Evolutionary conservation across 30 jellyfish, hydroid and myxozoan genomes (phyloP), one percentile per base, ranked within the genome.

Genomic region (Aurelia coerulea): DNA sequence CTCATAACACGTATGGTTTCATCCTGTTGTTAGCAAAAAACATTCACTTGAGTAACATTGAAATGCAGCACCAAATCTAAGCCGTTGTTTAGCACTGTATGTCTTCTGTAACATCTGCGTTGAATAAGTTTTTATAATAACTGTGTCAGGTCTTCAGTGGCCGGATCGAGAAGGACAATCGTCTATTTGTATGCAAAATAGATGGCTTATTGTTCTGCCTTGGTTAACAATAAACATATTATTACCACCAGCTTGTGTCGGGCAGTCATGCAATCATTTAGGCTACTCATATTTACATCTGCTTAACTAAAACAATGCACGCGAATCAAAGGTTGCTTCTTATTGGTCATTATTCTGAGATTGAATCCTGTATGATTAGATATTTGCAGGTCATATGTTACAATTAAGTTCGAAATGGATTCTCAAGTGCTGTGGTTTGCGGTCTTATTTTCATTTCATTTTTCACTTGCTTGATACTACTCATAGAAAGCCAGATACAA

Each of bases 141-240:
- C 92, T 68, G 92, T 70, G 86, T 70, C 92, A 83, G 64, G 74
- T 51, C 77, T 83, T 72, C 80, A 51, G 53, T 73, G 71, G 92
- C 63, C 80, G 79, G 92, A 85, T 83, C 74, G 80, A 59, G 86
- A 70, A 51, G 62, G 92, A 16, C 92, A 59, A 68, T 70, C 49
- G 85, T 83, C 80, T 72, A 83, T 83, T 83, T 83, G 92, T 73
- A 83, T 83, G 92, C 92, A 83, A 83, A 83, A 62, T 73, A 83
- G 92, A 12, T 58, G 78, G 86, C 86, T 59, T 62, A 83, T 83
- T 83, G 92, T 83, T 73, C 60, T 53, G 80, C 42, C 37, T 83
- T 83, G 64, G 73, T 72, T 58, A 62, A 83, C 92, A 83, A 83
- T 83, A 72, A 63, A 73, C 84, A 83, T 83, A 72, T 79, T 79